Percentiles rank a stretch among this genome's conserved stretches.
Conservation (phyloP, 1,140 invertebrate genomes). For the Aphaenogaster ashmeadi region DNA sequence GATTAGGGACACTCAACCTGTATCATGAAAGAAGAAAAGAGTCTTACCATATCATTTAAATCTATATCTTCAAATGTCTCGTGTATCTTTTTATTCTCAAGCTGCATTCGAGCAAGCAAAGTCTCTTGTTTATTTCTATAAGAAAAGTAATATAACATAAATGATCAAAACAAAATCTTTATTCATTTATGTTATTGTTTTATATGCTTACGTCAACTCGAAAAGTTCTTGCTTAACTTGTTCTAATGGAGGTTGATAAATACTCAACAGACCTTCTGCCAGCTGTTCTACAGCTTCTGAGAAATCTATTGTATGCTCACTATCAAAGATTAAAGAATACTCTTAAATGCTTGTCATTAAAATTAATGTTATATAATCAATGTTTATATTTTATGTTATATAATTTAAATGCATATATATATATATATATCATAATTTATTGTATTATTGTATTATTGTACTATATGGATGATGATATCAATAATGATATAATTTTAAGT, state of each 20-base stretch:
- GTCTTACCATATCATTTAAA: constrained; percentile 83
- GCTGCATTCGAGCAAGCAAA: constrained; percentile 82
- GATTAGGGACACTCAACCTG: neutral
- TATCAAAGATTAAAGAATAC: constrained; percentile 67
- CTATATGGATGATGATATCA: no score
- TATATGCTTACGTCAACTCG: constrained; percentile 82
- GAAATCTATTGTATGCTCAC: constrained; percentile 73
- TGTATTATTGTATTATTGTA: neutral
- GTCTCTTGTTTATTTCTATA: constrained; percentile 83
- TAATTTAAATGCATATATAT: neutral
- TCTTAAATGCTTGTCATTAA: constrained; percentile 1
- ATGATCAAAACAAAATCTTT: constrained; percentile 21
- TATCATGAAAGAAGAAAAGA: neutral
- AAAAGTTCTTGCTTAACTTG: constrained; percentile 82
- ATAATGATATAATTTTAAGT: neutral
- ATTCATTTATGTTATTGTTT: constrained; percentile 18
- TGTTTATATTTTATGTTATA: neutral
- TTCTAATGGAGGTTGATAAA: constrained; percentile 81
- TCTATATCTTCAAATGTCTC: constrained; percentile 81
- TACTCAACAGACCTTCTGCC: constrained; percentile 79
- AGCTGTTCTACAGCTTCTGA: constrained; percentile 79
- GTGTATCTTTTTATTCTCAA: constrained; percentile 83
- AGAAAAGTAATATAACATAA: constrained; percentile 45
- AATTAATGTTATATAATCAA: neutral
- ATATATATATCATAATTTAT: neutral